A percentile compares a stretch with the other conserved stretches of the same genome.
phyloP scores from a whole-genome alignment of 2,888 invertebrate species.

The Rhyacophila evoluta region DNA sequence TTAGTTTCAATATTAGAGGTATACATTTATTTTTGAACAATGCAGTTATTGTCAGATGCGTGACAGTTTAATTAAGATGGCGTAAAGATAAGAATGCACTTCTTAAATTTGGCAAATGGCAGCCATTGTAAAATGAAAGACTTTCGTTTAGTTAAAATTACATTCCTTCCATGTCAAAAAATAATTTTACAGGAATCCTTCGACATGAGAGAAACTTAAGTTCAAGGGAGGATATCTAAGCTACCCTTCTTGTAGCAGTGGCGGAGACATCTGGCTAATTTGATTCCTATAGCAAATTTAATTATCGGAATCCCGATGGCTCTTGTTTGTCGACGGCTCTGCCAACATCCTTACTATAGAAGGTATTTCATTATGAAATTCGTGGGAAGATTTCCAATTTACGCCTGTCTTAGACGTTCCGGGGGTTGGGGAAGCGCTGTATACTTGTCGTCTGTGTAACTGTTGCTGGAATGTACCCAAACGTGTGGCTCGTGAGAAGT shows the following conservation, averaged over 20 bases:
- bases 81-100: too few species aligned
- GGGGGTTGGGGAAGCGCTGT: background rate
- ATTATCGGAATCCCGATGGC: slow-evolving; percentile 23
- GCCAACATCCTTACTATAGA: background rate
- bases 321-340: slow-evolving; percentile 7
- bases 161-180: background rate
- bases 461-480: background rate
- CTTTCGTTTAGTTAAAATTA: background rate
- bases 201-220: background rate
- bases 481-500: background rate
- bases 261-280: slow-evolving; percentile 23
- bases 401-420: background rate
- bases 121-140: background rate
- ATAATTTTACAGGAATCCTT: background rate
- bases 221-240: background rate
- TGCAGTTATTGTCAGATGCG: too few species aligned
- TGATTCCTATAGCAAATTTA: slow-evolving; percentile 31
- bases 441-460: background rate
- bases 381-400: slow-evolving; percentile 31
- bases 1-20: too few species aligned
- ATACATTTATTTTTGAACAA: too few species aligned
- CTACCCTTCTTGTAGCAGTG: background rate
- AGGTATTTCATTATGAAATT: slow-evolving; percentile 33
- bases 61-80: too few species aligned
- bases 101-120: too few species aligned